Conservation (phyloP, 2,797 vertebrate species). For the Psittacula derbiana region DNA sequence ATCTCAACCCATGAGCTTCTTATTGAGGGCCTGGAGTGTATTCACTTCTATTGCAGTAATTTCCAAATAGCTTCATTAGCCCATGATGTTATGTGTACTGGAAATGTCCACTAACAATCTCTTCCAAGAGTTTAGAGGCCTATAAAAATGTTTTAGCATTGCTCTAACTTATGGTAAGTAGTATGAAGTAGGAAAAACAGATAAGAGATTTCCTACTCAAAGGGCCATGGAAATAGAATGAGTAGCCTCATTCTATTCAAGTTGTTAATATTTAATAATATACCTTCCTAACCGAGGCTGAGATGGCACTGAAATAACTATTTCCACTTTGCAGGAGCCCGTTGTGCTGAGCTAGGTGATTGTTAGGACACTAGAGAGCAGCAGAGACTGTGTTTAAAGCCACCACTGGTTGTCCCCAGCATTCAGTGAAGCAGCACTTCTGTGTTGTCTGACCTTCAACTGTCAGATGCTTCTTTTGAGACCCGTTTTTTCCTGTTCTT, state of each 20-base stretch:
- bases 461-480: neutral
- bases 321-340: no score
- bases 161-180: neutral
- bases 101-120: neutral
- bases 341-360: neutral
- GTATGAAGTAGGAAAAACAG: neutral
- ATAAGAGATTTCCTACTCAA: neutral
- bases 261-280: accelerated
- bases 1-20: neutral
- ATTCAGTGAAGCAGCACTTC: no score
- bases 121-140: neutral
- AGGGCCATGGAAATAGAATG: neutral
- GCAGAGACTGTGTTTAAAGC: slow-evolving; percentile 65
- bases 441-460: neutral
- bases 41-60: neutral
- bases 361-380: slow-evolving; percentile 50
- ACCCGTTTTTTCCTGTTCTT: accelerated
- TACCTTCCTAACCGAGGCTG: accelerated
- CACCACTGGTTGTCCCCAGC: accelerated
- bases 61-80: neutral
- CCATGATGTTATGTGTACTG: no score
- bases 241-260: neutral
- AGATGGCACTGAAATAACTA: accelerated
- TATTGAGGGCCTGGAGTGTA: neutral
- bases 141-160: neutral